These are phyloP conservation scores for Squalus acanthias DNA, from an alignment of 2,797 vertebrate genomes.

Conservation along the genomic window DNA sequence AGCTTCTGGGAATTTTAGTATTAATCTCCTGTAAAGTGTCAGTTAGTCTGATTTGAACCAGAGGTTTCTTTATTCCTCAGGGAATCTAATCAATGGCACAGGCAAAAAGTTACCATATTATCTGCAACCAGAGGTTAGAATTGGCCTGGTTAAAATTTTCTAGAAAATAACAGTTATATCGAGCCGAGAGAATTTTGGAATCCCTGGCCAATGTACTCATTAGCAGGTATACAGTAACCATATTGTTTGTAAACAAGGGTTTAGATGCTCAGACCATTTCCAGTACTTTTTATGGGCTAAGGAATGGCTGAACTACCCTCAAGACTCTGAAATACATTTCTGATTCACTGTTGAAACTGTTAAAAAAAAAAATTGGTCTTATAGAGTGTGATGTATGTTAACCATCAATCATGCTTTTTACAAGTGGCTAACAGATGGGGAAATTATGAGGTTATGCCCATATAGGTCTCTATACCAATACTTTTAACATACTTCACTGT, in stretches of 20 bases:
- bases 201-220: background rate
- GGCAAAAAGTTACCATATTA: background rate
- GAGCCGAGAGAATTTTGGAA: background rate
- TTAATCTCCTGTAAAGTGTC: background rate
- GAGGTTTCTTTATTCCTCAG: background rate
- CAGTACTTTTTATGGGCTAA: background rate
- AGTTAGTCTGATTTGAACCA: background rate
- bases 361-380: slow-evolving; percentile 4
- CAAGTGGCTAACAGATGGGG: slow-evolving; percentile 11
- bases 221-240: background rate
- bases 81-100: background rate
- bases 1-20: background rate
- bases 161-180: background rate
- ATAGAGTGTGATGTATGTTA: background rate
- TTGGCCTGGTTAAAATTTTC: background rate
- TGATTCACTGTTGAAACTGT: background rate
- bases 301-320: background rate
- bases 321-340: background rate
- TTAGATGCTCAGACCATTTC: background rate
- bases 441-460: background rate
- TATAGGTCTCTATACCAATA: background rate
- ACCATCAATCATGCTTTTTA: background rate
- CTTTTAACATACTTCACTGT: background rate
- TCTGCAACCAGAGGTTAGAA: background rate
- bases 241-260: background rate